phyloP scores from a whole-genome alignment of 2,113 vertebrate species.

The Cryptotis parvus region DNA sequence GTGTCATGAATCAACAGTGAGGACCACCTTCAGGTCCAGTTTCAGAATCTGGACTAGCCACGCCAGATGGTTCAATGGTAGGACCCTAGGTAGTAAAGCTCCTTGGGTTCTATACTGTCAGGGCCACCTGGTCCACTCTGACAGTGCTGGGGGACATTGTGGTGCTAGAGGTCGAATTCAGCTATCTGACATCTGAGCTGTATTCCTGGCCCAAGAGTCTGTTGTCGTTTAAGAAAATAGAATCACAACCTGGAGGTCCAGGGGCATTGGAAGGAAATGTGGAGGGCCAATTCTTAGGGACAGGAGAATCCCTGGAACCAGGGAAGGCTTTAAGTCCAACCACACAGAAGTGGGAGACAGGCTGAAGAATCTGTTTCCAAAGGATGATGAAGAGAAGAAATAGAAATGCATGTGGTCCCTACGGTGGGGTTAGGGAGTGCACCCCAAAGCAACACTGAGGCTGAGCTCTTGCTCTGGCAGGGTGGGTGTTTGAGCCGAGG shows the following conservation, averaged over 20 bases:
- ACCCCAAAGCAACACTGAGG: fast-evolving
- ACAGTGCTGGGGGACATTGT: too few relatives aligned
- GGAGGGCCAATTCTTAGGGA: neutral
- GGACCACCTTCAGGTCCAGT: too few relatives aligned
- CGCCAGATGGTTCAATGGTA: too few relatives aligned
- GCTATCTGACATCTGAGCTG: too few relatives aligned
- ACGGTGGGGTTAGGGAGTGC: too few relatives aligned
- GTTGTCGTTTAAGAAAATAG: too few relatives aligned
- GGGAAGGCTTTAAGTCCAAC: neutral
- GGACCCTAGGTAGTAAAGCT: too few relatives aligned
- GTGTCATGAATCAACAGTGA: neutral
- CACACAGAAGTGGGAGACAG: neutral
- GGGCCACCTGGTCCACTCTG: too few relatives aligned
- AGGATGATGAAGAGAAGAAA: neutral
- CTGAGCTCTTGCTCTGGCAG: neutral
- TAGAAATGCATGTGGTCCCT: neutral
- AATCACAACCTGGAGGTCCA: neutral
- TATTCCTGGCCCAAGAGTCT: too few relatives aligned
- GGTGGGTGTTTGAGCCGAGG: neutral
- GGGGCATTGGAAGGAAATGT: neutral
- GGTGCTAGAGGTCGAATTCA: too few relatives aligned
- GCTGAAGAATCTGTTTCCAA: neutral
- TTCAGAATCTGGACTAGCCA: too few relatives aligned
- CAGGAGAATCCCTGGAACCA: neutral
- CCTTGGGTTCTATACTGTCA: too few relatives aligned